Evolutionary conservation across 1,140 invertebrate genomes (phyloP).

Genomic region (Zeugodacus cucurbitae): DNA sequence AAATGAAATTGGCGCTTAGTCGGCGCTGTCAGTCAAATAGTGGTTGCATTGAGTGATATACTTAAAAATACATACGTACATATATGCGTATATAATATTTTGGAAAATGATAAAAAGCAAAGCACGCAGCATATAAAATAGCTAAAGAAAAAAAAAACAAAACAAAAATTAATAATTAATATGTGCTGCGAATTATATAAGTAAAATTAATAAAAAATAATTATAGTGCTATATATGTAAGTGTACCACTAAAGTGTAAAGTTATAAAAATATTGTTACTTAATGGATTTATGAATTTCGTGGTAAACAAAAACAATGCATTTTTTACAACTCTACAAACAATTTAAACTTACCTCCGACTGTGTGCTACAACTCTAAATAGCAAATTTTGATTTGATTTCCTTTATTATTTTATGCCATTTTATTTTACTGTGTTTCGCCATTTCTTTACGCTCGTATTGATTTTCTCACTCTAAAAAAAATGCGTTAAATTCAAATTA

Average conservation of each 20-base stretch:
- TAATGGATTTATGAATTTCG: not conserved
- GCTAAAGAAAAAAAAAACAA: not conserved
- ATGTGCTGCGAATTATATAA: conserved; percentile 31
- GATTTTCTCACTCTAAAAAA: not conserved
- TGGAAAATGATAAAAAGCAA: not conserved
- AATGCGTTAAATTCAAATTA: not conserved
- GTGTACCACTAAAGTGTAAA: not conserved
- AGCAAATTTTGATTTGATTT: not conserved
- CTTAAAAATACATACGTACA: conserved; percentile 10
- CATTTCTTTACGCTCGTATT: not conserved
- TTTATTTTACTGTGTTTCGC: not conserved
- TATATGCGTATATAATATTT: not conserved
- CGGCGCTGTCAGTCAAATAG: not conserved
- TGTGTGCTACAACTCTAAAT: not conserved
- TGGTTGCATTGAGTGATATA: conserved; percentile 25
- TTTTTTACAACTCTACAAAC: conserved; percentile 4
- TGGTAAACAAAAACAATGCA: not conserved
- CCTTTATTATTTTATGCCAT: not conserved
- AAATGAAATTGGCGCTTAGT: not conserved
- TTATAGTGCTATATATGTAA: not conserved
- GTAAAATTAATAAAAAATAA: not conserved
- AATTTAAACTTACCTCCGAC: not conserved
- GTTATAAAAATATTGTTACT: conserved; percentile 11
- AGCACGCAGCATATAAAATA: not conserved
- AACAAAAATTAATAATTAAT: not conserved